A percentile compares a stretch with the other conserved stretches of the same genome.
Conservation (phyloP, 2,888 invertebrate genomes). For the Sericinus montela region DNA sequence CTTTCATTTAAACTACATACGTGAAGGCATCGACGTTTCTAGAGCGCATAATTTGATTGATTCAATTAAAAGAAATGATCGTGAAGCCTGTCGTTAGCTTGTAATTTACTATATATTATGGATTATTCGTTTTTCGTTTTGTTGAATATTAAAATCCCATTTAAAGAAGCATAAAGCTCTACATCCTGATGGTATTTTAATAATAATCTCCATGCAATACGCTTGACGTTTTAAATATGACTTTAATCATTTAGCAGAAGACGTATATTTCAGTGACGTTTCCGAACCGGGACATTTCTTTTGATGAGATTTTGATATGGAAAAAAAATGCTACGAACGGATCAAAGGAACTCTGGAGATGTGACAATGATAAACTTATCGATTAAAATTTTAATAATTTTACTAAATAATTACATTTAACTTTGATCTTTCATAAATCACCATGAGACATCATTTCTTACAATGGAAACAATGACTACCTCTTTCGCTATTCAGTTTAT, state of each 20-base stretch:
- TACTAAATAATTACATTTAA: too few relatives aligned
- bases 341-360: constrained; percentile 27
- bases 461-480: too few relatives aligned
- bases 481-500: too few relatives aligned
- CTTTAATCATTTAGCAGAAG: not conserved
- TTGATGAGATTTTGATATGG: constrained; percentile 21
- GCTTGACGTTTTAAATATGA: not conserved
- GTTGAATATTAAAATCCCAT: constrained; percentile 33
- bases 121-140: constrained; percentile 16
- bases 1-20: too few relatives aligned
- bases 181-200: constrained; percentile 16
- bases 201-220: constrained; percentile 13
- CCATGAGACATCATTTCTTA: too few relatives aligned
- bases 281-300: constrained; percentile 22
- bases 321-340: constrained; percentile 27
- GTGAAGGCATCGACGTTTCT: too few relatives aligned
- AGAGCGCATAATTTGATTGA: too few relatives aligned
- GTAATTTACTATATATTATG: constrained; percentile 18
- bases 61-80: too few relatives aligned
- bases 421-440: too few relatives aligned
- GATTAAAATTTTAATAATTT: not conserved
- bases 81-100: not conserved
- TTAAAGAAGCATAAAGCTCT: constrained; percentile 16
- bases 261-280: not conserved
- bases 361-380: not conserved